Conservation (phyloP, 2,113 vertebrate genomes). For the Nothobranchius furzeri region DNA sequence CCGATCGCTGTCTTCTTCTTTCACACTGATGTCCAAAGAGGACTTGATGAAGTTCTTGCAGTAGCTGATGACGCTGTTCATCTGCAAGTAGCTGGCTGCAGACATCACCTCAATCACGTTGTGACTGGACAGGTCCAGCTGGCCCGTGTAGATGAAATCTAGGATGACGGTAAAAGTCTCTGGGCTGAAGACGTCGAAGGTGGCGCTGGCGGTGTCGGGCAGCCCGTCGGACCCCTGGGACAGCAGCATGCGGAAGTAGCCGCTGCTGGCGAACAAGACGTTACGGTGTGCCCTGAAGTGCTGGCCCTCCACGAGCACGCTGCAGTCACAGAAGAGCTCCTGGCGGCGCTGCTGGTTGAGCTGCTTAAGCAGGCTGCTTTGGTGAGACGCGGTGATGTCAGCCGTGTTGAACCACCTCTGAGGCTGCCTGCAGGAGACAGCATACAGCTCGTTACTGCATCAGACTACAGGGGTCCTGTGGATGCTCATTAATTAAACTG, state of each 20-base stretch:
- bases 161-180: constrained; percentile 94
- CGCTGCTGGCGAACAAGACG: constrained; percentile 92
- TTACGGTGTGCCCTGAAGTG: constrained; percentile 96
- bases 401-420: constrained; percentile 80
- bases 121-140: constrained; percentile 89
- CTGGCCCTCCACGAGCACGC: constrained; percentile 91
- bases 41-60: constrained; percentile 98
- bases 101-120: constrained; percentile 99
- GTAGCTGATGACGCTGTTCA: constrained; percentile 95
- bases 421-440: constrained; percentile 70
- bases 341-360: constrained; percentile 92
- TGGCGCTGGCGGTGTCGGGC: constrained; percentile 84
- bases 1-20: constrained; percentile 84
- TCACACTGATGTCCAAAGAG: constrained; percentile 86
- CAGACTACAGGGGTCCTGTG: neutral
- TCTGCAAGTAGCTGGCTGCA: constrained; percentile 95
- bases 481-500: no score
- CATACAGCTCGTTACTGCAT: constrained; percentile 19
- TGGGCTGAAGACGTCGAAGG: constrained; percentile 92
- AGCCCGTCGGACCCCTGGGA: constrained; percentile 83
- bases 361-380: constrained; percentile 90
- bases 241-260: constrained; percentile 97
- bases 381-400: constrained; percentile 92
- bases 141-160: constrained; percentile 96
- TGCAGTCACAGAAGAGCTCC: constrained; percentile 96